These are phyloP conservation scores for Murina feae DNA, from an alignment of 2,113 vertebrate species.

Conservation along the genomic window DNA sequence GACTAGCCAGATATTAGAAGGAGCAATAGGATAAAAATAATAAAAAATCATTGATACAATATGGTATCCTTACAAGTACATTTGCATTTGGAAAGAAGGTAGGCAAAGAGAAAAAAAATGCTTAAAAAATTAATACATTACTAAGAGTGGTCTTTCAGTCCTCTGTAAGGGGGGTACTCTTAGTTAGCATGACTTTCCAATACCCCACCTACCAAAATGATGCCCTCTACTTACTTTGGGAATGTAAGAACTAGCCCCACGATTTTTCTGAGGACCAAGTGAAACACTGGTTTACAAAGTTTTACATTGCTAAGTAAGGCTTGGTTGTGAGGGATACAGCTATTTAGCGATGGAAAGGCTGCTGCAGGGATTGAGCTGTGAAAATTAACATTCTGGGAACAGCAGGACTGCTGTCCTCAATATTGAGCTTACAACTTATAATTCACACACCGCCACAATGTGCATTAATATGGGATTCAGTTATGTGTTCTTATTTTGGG, in stretches of 20 bases:
- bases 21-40: background rate
- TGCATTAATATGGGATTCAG: slow-evolving; percentile 56
- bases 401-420: slow-evolving; percentile 54
- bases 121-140: background rate
- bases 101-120: background rate
- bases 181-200: background rate
- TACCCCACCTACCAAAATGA: background rate
- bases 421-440: slow-evolving; percentile 54
- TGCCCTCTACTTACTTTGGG: background rate
- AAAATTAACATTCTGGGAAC: slow-evolving; percentile 55
- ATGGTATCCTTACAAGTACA: background rate
- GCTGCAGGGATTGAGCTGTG: slow-evolving; percentile 33
- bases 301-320: background rate
- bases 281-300: background rate
- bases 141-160: background rate
- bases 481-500: slow-evolving; percentile 52
- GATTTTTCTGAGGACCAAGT: slow-evolving; percentile 34
- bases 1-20: background rate
- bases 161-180: background rate
- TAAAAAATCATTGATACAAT: background rate
- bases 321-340: background rate
- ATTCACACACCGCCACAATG: slow-evolving; percentile 55
- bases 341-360: slow-evolving; percentile 41
- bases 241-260: background rate
- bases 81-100: slow-evolving; percentile 29